Evolutionary conservation across 1,140 invertebrate genomes (phyloP), one percentile per base, ranked within the genome.

Genomic region (Oedothorax gibbosus): DNA sequence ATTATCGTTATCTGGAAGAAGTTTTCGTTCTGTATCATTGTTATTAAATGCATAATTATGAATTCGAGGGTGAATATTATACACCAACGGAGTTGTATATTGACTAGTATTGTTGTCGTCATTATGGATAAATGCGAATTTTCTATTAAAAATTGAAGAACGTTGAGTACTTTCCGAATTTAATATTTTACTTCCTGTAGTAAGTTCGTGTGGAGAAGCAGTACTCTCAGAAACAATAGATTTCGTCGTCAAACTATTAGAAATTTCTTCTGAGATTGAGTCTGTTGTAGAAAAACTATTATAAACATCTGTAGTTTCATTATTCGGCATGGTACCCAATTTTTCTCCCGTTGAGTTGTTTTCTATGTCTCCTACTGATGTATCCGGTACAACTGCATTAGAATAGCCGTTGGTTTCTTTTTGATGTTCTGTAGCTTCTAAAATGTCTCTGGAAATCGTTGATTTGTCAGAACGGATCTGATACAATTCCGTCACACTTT

Each of bases 81-180:
- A 8, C n/a, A 72, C 20, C 11, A 77, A 62, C 50, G 83, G 75
- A 60, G 83, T 77, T 7, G 72, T 84, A 57, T 84, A 84, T 2
- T 14, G 20, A 73, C 65, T 53, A 7, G 71, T 76, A 8, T 77
- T 77, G 10, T 71, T 75, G 12, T 85, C 73, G 7, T 85, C 83
- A 35, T 77, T 57, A 51, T 85, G 72, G 14, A 85, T 85, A 51
- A 85, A 85, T n/a, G 83, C 83, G 62, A 85, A 85, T 62, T 85
- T 85, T 78, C 83, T 85, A 8, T 71, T 85, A 66, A 85, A 85
- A 60, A 49, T 62, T 15, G 83, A 71, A 35, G 83, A 75, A 35
- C 18, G 20, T 15, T 35, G 54, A 53, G 50, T 56, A 53, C 68
- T 64, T 7, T 64, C 75, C 2, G 75, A 18, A 18, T 77, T 53